A percentile compares a stretch with the other conserved stretches of the same genome.
Evolutionary conservation across 1,140 invertebrate genomes (phyloP).

Genomic region (Mesaphorura yosii): DNA sequence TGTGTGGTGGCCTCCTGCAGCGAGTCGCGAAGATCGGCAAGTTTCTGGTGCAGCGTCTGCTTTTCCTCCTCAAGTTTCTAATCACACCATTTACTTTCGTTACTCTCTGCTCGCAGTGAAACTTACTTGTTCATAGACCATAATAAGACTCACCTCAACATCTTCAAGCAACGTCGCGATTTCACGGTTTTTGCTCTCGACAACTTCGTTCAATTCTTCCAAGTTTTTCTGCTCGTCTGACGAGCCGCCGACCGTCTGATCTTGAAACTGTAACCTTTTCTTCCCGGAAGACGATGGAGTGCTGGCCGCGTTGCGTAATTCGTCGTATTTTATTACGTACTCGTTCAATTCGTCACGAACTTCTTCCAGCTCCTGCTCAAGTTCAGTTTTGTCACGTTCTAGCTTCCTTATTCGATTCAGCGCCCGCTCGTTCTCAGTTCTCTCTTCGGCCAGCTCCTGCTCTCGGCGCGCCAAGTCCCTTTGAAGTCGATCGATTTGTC

Average conservation of each 20-base stretch:
- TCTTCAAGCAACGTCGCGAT: constrained; percentile 52
- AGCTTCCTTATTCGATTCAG: constrained; percentile 23
- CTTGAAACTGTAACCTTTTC: not conserved
- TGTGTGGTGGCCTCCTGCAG: constrained; percentile 50
- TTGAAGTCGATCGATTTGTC: constrained; percentile 13
- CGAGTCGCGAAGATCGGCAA: constrained; percentile 48
- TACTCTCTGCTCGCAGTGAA: not conserved
- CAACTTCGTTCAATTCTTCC: constrained; percentile 33
- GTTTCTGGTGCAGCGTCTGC: constrained; percentile 44
- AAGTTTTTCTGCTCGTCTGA: constrained; percentile 32
- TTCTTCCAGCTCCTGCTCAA: constrained; percentile 26
- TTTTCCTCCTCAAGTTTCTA: constrained; percentile 55
- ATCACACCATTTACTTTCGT: too few species aligned
- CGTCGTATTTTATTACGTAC: constrained; percentile 23
- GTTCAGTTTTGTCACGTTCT: constrained; percentile 25
- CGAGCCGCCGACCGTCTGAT: not conserved
- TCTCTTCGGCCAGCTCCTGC: constrained; percentile 23
- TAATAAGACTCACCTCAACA: constrained; percentile 44
- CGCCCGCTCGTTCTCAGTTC: constrained; percentile 15
- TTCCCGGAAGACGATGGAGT: not conserved
- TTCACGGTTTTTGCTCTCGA: constrained; percentile 52
- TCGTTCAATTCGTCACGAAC: constrained; percentile 23
- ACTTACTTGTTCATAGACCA: not conserved
- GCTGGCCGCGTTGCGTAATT: constrained; percentile 10
- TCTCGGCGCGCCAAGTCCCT: constrained; percentile 21